phyloP scores from a whole-genome alignment of 2,113 vertebrate species.

The Macrotus californicus region DNA sequence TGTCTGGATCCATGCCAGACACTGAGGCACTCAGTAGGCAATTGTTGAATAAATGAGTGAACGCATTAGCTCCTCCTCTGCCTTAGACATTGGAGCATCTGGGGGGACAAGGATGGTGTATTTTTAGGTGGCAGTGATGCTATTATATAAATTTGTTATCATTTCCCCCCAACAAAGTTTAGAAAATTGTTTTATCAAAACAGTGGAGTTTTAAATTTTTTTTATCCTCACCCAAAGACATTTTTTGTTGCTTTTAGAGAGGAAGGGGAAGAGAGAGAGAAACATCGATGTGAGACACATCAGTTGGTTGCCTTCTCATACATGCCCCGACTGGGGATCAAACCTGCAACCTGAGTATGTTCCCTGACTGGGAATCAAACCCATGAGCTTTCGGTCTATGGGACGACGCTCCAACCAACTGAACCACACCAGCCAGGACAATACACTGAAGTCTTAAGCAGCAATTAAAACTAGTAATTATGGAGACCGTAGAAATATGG shows the following conservation, averaged over 20 bases:
- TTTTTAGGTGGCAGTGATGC: neutral
- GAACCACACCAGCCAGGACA: no score
- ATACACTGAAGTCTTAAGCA: neutral
- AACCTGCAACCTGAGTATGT: no score
- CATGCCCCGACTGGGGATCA: no score
- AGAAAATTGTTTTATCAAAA: neutral
- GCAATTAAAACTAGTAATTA: neutral
- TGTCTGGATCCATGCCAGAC: neutral
- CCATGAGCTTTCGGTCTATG: no score
- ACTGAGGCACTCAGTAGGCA: neutral
- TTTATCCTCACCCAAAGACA: no score
- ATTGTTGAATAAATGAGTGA: neutral
- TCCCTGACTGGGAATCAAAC: no score
- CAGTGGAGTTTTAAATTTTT: neutral
- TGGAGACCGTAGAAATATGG: neutral
- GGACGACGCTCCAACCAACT: no score
- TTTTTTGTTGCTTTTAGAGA: no score
- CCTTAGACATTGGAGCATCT: neutral
- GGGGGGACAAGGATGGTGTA: neutral
- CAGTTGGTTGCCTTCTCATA: no score
- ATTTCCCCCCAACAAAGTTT: neutral
- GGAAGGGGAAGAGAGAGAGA: no score
- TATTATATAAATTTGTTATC: neutral
- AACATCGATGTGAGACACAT: no score
- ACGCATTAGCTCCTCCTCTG: neutral